Evolutionary conservation across 2,888 invertebrate species (phyloP).

Genomic region (Parnassius apollo): DNA sequence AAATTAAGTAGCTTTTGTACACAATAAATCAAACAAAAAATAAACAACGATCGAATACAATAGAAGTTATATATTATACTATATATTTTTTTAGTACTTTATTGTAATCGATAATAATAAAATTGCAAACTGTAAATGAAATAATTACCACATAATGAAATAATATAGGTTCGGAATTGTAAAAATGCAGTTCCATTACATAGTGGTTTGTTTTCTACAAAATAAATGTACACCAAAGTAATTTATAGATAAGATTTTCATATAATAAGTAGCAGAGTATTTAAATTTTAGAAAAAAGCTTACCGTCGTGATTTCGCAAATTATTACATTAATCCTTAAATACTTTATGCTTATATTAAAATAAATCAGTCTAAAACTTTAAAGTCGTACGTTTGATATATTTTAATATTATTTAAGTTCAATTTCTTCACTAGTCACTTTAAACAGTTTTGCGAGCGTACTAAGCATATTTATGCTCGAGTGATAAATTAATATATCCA

Average conservation of each 20-base stretch:
- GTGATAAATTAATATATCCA: neutral
- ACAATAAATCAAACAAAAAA: slow-evolving; percentile 1
- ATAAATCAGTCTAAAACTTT: neutral
- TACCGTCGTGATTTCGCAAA: slow-evolving; percentile 20
- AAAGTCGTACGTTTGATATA: neutral
- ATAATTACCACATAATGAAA: slow-evolving; percentile 2
- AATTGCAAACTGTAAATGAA: slow-evolving; percentile 3
- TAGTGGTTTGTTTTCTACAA: slow-evolving; percentile 17
- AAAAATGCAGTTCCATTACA: slow-evolving; percentile 12
- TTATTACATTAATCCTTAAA: slow-evolving; percentile 28
- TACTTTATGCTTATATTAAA: slow-evolving; percentile 2
- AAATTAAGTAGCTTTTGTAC: slow-evolving; percentile 1
- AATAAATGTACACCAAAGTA: slow-evolving; percentile 49
- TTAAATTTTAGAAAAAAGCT: slow-evolving; percentile 33
- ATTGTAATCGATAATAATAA: neutral
- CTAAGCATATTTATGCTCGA: neutral
- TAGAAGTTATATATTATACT: neutral
- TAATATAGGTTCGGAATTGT: slow-evolving; percentile 3
- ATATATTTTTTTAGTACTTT: neutral
- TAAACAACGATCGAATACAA: slow-evolving; percentile 8
- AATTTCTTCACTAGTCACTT: slow-evolving; percentile 20
- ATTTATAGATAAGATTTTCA: slow-evolving; percentile 44
- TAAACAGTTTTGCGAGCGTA: neutral
- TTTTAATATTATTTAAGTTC: slow-evolving; percentile 12
- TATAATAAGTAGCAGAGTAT: slow-evolving; percentile 37